Evolutionary conservation across 2,113 vertebrate species (phyloP).

Genomic region (Oreochromis niloticus): DNA sequence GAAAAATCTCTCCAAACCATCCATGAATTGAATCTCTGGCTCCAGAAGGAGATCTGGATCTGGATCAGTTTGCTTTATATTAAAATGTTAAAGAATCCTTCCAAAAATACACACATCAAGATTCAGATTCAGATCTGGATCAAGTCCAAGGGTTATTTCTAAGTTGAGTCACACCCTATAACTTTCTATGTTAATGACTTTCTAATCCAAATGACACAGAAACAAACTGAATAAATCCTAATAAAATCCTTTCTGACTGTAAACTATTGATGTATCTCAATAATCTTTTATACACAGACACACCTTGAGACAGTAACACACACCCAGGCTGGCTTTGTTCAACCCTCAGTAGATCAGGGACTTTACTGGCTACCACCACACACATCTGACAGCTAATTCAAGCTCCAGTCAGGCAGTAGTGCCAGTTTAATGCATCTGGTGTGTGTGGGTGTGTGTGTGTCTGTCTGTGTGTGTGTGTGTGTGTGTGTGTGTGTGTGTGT

Average conservation of each 20-base stretch:
- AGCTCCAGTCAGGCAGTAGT: background rate
- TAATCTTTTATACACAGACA: background rate
- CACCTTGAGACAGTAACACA: background rate
- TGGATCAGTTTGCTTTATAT: background rate
- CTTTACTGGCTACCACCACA: slow-evolving; percentile 4
- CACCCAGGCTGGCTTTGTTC: background rate
- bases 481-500: background rate
- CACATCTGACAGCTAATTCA: slow-evolving; percentile 34
- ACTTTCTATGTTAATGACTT: background rate
- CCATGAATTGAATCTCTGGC: background rate
- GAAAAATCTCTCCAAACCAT: background rate
- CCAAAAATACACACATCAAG: background rate
- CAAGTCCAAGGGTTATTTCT: background rate
- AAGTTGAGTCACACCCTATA: background rate
- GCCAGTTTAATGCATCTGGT: background rate
- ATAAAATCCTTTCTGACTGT: background rate
- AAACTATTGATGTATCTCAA: background rate
- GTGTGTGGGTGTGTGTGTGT: background rate
- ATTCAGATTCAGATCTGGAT: background rate
- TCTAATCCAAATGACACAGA: background rate
- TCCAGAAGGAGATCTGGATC: background rate
- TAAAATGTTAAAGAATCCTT: background rate
- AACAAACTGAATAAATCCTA: background rate
- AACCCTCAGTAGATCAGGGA: background rate
- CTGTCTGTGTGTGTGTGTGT: background rate